These are phyloP conservation scores for Platypus cylindrus DNA, from an alignment of 2,888 invertebrate genomes.

Conservation along the genomic window DNA sequence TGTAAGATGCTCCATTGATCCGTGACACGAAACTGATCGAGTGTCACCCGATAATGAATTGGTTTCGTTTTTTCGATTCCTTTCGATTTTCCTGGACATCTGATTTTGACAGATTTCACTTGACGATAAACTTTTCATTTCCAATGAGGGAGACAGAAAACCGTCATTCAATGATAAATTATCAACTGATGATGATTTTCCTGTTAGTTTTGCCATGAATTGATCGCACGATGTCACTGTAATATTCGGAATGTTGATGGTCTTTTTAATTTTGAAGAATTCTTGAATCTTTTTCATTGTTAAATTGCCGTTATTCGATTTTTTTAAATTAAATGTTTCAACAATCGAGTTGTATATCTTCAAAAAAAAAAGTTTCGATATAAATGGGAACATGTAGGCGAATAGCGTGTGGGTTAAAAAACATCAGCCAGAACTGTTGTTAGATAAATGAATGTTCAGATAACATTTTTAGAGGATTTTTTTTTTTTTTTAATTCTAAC, in stretches of 20 bases:
- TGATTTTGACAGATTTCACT: constrained; percentile 35
- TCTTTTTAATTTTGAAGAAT: constrained; percentile 35
- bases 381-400: too few relatives aligned
- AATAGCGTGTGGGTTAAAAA: too few relatives aligned
- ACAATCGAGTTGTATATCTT: constrained; percentile 39
- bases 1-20: constrained; percentile 28
- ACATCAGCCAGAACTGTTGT: not conserved
- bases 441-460: constrained; percentile 1
- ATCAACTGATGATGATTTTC: constrained; percentile 39
- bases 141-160: constrained; percentile 22
- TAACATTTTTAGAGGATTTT: constrained; percentile 1
- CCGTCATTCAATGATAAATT: constrained; percentile 31
- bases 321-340: constrained; percentile 37
- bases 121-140: constrained; percentile 35
- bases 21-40: constrained; percentile 27
- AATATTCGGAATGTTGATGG: constrained; percentile 28
- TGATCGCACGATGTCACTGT: constrained; percentile 36
- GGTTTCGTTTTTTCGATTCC: constrained; percentile 16
- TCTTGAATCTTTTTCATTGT: constrained; percentile 35
- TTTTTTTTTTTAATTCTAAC: constrained; percentile 18
- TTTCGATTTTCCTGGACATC: constrained; percentile 22
- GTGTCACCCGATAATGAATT: constrained; percentile 16
- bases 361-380: constrained; percentile 12
- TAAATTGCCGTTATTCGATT: constrained; percentile 28
- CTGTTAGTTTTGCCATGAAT: constrained; percentile 38